Conservation (phyloP, 2,797 vertebrate species). For the Acrossocheilus fasciatus region DNA sequence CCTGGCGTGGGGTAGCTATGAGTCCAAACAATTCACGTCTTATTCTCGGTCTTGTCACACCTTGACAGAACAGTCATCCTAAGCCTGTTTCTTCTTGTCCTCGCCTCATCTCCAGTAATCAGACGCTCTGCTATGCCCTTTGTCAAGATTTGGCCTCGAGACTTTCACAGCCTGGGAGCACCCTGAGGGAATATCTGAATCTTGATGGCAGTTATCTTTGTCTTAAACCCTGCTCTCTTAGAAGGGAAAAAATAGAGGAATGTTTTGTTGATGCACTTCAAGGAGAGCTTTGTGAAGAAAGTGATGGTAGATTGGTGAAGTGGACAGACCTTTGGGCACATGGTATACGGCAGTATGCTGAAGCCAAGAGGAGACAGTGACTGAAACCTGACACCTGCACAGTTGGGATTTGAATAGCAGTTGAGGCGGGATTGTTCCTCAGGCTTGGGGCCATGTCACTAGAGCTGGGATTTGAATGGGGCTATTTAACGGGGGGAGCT, state of each 20-base stretch:
- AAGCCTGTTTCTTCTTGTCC: conserved; percentile 41
- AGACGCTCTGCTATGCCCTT: conserved; percentile 42
- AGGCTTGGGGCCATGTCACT: conserved; percentile 73
- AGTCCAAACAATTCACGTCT: conserved; percentile 49
- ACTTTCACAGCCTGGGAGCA: conserved; percentile 24
- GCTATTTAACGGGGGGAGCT: conserved; percentile 59
- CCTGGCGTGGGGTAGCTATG: background rate
- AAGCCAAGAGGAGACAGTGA: conserved; percentile 41
- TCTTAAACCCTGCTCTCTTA: conserved; percentile 24
- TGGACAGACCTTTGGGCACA: conserved; percentile 8
- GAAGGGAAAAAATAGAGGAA: conserved; percentile 5
- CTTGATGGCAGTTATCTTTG: conserved; percentile 44
- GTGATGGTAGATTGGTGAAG: background rate
- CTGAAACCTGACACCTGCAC: conserved; percentile 61
- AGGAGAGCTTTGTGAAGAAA: background rate
- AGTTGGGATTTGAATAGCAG: conserved; percentile 76
- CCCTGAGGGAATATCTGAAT: conserved; percentile 43
- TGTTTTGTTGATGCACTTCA: background rate
- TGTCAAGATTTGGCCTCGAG: conserved; percentile 37
- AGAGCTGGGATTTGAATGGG: conserved; percentile 68
- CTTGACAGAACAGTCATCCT: conserved; percentile 37
- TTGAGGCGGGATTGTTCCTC: conserved; percentile 69
- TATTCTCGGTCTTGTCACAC: conserved; percentile 36
- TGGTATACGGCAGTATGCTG: conserved; percentile 1
- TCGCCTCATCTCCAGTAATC: conserved; percentile 37